Base-by-base conservation (phyloP, 2,888 invertebrate genomes). In the Lithodes maja region DNA sequence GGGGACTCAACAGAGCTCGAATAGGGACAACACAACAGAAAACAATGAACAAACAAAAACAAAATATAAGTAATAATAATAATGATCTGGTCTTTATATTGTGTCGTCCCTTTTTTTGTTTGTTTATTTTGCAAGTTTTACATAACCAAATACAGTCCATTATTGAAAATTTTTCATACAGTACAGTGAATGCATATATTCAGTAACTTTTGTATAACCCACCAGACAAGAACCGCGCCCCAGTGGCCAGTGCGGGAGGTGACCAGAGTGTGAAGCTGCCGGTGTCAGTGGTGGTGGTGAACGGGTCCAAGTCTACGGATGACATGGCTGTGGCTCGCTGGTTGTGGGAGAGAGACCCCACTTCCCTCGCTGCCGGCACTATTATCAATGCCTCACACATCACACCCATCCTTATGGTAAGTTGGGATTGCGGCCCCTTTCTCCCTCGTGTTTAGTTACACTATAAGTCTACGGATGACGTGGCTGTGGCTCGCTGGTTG, bases 181-280 rank as follows among this genome's bases (percentile, higher is more conserved):
- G 33, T 33, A 33, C 33, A 33, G 33, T 33, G 33, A 33, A 33
- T 33, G 33, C 33, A 33, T 33, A 33, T 33, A 33, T 33, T 33
- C 33, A 33, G 33, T 33, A 33, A 33, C 33, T 33, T 33, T 33
- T 33, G 33, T 33, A 33, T 33, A 33, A 33, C 33, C 33, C 33
- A 33, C 33, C 93, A 98, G 98, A 97, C 94, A 96, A 96, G 94
- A 99, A 99, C 94, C 96, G 97, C 90, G 95, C 97, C 3, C 98
- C 98, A 0, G 96, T 96, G 93, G 98, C 98, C 0, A 96, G 97
- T 93, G 98, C 97, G 0, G 98, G 98, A 3, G 97, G 97, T 0
- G 97, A 98, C 94, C 96, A 96, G 93, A 96, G 96, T 17, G 94
- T 98, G 0, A 95, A 96, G 78, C 94, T 97, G 83, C 98, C 98